Evolutionary conservation across 2,113 vertebrate genomes (phyloP), one percentile per base, ranked within the genome.

Genomic region (Passer domesticus): DNA sequence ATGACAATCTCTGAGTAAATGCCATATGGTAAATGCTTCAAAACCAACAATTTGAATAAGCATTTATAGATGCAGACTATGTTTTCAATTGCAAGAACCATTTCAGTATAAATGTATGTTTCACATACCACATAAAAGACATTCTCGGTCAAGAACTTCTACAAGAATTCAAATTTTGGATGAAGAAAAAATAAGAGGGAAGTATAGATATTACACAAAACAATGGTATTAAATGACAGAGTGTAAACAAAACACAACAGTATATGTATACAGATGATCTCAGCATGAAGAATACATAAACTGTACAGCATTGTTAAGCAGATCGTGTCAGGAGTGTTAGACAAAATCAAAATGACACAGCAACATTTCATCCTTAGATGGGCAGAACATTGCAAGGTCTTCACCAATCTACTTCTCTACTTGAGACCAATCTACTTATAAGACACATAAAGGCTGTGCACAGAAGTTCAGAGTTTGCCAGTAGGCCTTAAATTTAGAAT

Each of bases 31-130:
- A 97, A 98, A 96, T 94, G 91, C 85, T 97, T 97, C 92, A 83
- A 96, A 94, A 95, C 28, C 83, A 98, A 94, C 87, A 96, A 96
- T 96, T 98, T 93, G 83, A 97, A 97, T 89, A 93, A 97, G 83
- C 96, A 97, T 98, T 56, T 56, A 22, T 22, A 56, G 96, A 85
- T 98, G 94, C 97, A 98, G 90, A 98, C 88, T 96, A 97, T 95
- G 97, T 98, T 97, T 98, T 97, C 95, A 93, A 97, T 98, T 98
- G 96, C 93, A 93, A 97, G 89, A 97, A 97, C 94, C 97, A 98
- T 98, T 98, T 98, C 96, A 97, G 95, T 96, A 89, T 67, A 97
- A 39, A 49, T 9, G 43, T 93, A 95, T 91, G 64, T 74, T 96
- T 94, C 89, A 97, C 59, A 76, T 84, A 96, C 86, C 62, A 89